Evolutionary conservation across 2,113 vertebrate species (phyloP).

Genomic region (Equus przewalskii): DNA sequence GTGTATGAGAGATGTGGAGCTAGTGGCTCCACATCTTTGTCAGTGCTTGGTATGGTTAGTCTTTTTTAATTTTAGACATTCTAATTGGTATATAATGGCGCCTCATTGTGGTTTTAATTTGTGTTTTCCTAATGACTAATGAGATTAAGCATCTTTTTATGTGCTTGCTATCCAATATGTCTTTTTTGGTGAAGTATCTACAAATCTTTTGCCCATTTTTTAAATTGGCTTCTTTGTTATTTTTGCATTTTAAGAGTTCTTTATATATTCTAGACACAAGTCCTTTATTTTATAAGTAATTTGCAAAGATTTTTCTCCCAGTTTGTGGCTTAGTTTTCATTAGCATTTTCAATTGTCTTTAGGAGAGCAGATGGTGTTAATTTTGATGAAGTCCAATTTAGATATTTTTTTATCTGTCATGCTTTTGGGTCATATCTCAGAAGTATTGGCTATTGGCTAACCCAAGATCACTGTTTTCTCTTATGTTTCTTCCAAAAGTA

Average conservation of each 20-base stretch:
- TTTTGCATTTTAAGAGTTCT: slow-evolving; percentile 22
- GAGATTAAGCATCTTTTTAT: background rate
- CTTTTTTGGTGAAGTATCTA: background rate
- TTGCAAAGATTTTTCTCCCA: slow-evolving; percentile 14
- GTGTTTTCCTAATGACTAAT: background rate
- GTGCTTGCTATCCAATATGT: background rate
- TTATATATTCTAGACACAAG: background rate
- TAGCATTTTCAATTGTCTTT: background rate
- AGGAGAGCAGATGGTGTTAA: background rate
- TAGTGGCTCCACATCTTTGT: background rate
- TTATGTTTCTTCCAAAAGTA: background rate
- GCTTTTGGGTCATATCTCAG: background rate
- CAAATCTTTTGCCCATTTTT: slow-evolving; percentile 21
- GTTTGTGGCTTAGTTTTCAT: background rate
- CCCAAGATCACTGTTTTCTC: background rate
- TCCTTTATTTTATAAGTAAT: slow-evolving; percentile 1
- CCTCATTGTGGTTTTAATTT: background rate
- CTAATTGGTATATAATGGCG: background rate
- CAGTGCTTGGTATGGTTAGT: background rate
- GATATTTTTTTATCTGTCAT: background rate
- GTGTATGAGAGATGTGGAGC: background rate
- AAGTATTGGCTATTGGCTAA: background rate
- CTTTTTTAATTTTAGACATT: slow-evolving; percentile 8
- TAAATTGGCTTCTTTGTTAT: background rate
- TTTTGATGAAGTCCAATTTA: slow-evolving; percentile 13